Conservation (phyloP, 2,797 vertebrate genomes). For the Nothura maculosa region DNA sequence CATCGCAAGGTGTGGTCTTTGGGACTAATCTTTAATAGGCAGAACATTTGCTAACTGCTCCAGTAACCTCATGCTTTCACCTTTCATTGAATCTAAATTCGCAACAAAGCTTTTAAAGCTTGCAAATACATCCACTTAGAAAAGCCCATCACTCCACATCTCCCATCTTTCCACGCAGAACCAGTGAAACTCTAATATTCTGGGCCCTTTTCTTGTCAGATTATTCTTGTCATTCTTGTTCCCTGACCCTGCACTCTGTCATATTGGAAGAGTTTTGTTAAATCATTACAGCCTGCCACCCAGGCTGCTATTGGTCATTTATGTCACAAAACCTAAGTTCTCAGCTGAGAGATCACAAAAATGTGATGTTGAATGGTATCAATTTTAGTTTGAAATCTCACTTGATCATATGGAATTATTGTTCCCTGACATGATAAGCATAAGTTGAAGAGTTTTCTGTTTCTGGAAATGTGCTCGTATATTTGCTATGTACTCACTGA, state of each 20-base stretch:
- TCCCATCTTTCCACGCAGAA: not conserved
- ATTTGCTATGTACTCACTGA: not conserved
- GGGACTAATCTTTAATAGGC: conserved; percentile 18
- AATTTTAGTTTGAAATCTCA: not conserved
- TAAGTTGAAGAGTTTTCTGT: not conserved
- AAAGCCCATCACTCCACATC: not conserved
- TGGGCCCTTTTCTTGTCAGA: not conserved
- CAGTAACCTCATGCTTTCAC: conserved; percentile 46
- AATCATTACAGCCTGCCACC: not conserved
- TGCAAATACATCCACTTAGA: not conserved
- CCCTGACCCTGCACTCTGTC: rapidly evolving
- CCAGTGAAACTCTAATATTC: not conserved
- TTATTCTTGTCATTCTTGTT: not conserved
- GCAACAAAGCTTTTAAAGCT: not conserved
- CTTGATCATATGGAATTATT: not conserved
- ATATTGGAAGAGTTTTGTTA: not conserved
- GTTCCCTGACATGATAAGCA: not conserved
- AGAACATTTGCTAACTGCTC: conserved; percentile 46
- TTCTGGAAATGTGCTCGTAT: not conserved
- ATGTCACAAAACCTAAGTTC: not conserved
- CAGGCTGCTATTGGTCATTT: not conserved
- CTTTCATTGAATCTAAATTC: conserved; percentile 42
- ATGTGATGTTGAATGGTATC: not conserved
- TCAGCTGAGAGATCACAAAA: not conserved
- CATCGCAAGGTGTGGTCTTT: conserved; percentile 54